A percentile compares a stretch with the other conserved stretches of the same genome.
phyloP scores from a whole-genome alignment of 2,797 vertebrate genomes.

The Oreochromis mossambicus region DNA sequence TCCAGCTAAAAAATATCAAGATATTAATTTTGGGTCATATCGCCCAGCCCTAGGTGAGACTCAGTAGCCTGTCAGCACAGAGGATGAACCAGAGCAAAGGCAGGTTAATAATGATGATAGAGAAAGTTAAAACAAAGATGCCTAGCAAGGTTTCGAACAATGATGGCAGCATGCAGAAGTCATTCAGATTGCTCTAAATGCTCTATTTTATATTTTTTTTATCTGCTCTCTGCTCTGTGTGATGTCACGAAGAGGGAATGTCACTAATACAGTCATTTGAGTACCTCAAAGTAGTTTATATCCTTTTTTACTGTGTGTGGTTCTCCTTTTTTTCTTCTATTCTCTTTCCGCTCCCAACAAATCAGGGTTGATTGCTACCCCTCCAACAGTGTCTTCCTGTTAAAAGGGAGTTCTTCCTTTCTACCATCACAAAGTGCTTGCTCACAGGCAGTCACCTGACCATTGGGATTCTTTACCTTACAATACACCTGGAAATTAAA shows the following conservation, averaged over 20 bases:
- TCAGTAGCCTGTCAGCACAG: neutral
- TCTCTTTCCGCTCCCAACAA: neutral
- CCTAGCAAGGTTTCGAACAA: neutral
- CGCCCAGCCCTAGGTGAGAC: neutral
- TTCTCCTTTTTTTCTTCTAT: neutral
- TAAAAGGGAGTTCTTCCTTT: neutral
- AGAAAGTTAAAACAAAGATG: neutral
- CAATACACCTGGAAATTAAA: neutral
- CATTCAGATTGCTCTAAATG: neutral
- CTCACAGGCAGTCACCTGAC: neutral
- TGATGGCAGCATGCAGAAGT: neutral
- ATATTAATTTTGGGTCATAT: too few species aligned
- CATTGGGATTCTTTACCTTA: neutral
- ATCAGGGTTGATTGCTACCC: neutral
- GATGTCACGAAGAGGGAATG: neutral
- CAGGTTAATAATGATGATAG: neutral
- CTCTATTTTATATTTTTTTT: neutral
- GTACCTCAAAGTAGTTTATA: neutral
- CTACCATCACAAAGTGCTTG: neutral
- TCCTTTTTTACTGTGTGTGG: neutral
- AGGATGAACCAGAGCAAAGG: neutral
- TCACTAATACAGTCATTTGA: neutral
- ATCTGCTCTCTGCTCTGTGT: neutral
- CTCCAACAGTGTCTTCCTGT: neutral
- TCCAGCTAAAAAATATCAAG: too few species aligned